Percentiles rank a stretch among this genome's conserved stretches.
These are phyloP conservation scores for Cataglyphis hispanica DNA, from an alignment of 1,140 invertebrate species.

Conservation along the genomic window DNA sequence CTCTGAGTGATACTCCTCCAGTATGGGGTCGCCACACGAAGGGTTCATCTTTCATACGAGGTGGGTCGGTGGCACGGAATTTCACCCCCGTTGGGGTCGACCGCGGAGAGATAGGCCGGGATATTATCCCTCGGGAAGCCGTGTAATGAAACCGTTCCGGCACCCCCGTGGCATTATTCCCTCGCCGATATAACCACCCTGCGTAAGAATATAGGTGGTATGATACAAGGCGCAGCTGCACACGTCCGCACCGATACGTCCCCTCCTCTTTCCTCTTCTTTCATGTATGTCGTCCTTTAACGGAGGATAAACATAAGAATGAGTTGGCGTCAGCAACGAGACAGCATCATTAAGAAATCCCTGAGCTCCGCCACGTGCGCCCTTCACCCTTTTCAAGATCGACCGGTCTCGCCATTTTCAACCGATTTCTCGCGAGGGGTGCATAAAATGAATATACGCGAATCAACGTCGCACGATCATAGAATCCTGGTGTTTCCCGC, in stretches of 20 bases:
- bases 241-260: slow-evolving; percentile 62
- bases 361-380: slow-evolving; percentile 6
- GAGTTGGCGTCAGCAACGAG: slow-evolving; percentile 50
- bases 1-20: slow-evolving; percentile 32
- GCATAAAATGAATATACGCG: slow-evolving; percentile 24
- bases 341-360: slow-evolving; percentile 58
- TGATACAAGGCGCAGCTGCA: slow-evolving; percentile 71
- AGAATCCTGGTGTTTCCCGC: not conserved
- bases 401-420: slow-evolving; percentile 61
- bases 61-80: slow-evolving; percentile 72
- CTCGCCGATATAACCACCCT: slow-evolving; percentile 69
- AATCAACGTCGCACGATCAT: slow-evolving; percentile 3
- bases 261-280: slow-evolving; percentile 58
- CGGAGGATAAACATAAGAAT: slow-evolving; percentile 22
- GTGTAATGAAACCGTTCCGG: slow-evolving; percentile 82
- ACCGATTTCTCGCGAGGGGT: slow-evolving; percentile 35
- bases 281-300: slow-evolving; percentile 52
- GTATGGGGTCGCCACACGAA: slow-evolving; percentile 39
- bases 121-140: slow-evolving; percentile 81
- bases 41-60: slow-evolving; percentile 65
- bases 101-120: slow-evolving; percentile 69
- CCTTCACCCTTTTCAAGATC: slow-evolving; percentile 23
- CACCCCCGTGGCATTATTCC: slow-evolving; percentile 74
- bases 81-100: slow-evolving; percentile 72
- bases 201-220: slow-evolving; percentile 70